Evolutionary conservation across 2,797 vertebrate genomes (phyloP), one percentile per base, ranked within the genome.

Genomic region (Heterohyrax brucei): DNA sequence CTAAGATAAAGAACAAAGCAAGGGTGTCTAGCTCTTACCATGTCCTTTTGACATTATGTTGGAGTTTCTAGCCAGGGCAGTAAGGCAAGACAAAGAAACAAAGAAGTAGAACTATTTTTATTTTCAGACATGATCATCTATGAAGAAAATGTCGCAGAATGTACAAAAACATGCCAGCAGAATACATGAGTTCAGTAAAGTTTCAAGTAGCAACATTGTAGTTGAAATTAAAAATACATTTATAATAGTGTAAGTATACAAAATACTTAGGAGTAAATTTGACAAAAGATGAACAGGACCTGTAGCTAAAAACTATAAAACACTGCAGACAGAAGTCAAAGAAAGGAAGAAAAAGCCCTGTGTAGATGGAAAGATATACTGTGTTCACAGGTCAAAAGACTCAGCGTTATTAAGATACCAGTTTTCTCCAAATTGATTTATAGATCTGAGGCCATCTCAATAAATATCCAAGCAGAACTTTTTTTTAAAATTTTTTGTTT

Each of bases 161-260:
- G 22, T 73, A 48, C 39, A 81, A 81, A 87, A 87, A 91, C 39
- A 66, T 80, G 22, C 30, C 30, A 76, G 21, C 59, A 48, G 66
- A 86, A 73, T n/a, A n/a, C 13, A n/a, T 66, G 82, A 75, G 56
- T 80, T 73, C 44, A 59, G 22, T 72, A 56, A 81, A 33, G 33
- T 91, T 87, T 91, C 30, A 77, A 68, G 44, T 79, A 7, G 30
- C 73, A 89, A 79, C n/a, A 64, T 85, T 84, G 79, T 73, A 76
- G 66, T 10, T 14, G 70, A 70, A 91, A 73, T 14, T 19, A 84
- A 33, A 88, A 87, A 77, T 73, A n/a, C 14, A 73, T 64, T 64
- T 81, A 81, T 59, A 18, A 81, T 87, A 80, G 48, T 73, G 56
- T 80, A 81, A 76, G 30, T 91, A 81, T 28, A 26, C 80, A 68